These are phyloP conservation scores for Drosophila sucinea DNA, from an alignment of 1,140 invertebrate genomes.

Conservation along the genomic window DNA sequence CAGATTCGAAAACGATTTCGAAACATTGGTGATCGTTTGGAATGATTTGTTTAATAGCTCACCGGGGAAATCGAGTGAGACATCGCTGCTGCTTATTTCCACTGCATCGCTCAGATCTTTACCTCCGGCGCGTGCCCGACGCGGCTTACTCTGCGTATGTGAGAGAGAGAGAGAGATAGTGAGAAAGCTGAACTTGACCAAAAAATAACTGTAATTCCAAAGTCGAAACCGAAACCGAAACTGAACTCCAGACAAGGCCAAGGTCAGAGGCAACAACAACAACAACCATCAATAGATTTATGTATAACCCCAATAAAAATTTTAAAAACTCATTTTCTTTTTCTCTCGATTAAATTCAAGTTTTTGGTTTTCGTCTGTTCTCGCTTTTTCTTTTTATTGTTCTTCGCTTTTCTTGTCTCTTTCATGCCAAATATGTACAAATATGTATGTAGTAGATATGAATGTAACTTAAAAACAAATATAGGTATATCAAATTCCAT, in stretches of 20 bases:
- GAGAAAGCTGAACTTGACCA: constrained; percentile 29
- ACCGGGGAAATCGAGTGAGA: constrained; percentile 87
- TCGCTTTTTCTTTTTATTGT: constrained; percentile 28
- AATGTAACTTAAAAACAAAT: constrained; percentile 65
- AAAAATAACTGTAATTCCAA: background rate
- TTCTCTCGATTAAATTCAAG: background rate
- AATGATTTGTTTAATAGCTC: constrained; percentile 88
- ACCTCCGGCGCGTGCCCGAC: constrained; percentile 41
- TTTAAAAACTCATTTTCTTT: constrained; percentile 10
- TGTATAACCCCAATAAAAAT: constrained; percentile 2
- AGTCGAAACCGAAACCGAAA: background rate
- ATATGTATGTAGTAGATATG: constrained; percentile 56
- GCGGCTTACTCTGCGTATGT: constrained; percentile 28
- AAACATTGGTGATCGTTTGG: constrained; percentile 88
- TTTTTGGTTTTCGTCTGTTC: constrained; percentile 28
- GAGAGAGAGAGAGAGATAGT: constrained; percentile 22
- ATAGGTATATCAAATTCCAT: constrained; percentile 24
- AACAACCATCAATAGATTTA: background rate
- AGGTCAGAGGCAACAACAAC: constrained; percentile 15
- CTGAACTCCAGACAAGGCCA: constrained; percentile 26
- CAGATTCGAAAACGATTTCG: constrained; percentile 87
- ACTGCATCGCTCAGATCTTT: constrained; percentile 86
- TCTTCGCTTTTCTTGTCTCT: constrained; percentile 34
- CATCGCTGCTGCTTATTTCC: constrained; percentile 87
- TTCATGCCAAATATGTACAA: constrained; percentile 73